Conservation (phyloP, 2,113 vertebrate species). For the Larimichthys polyactis region DNA sequence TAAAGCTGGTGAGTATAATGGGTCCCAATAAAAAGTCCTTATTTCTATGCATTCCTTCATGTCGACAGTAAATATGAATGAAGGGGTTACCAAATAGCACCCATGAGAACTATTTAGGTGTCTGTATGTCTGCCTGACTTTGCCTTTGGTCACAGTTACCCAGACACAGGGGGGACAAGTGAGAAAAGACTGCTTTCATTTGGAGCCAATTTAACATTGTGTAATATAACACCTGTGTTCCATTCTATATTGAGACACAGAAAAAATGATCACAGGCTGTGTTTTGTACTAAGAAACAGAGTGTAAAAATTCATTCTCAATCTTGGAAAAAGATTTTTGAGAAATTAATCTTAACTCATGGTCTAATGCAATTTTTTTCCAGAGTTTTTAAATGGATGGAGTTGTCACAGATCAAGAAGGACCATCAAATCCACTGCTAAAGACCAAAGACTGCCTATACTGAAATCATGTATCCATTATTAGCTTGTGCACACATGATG, state of each 20-base stretch:
- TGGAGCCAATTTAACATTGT: background rate
- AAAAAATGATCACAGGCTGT: background rate
- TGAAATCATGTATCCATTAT: no score
- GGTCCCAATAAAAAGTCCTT: background rate
- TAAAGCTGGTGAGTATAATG: background rate
- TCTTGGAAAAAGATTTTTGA: background rate
- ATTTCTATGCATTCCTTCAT: background rate
- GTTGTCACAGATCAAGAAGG: background rate
- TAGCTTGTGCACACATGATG: no score
- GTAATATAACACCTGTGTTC: background rate
- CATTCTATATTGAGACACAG: slow-evolving; percentile 1
- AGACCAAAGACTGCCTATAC: background rate
- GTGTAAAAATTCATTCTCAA: background rate
- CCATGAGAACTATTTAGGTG: slow-evolving; percentile 6
- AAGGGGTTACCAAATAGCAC: background rate
- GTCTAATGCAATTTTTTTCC: background rate
- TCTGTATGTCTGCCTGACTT: slow-evolving; percentile 6
- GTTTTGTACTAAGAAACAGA: background rate
- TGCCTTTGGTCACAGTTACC: background rate
- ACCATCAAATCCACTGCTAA: background rate
- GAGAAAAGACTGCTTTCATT: slow-evolving; percentile 18
- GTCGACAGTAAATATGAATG: slow-evolving; percentile 7
- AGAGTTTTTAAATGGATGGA: no score
- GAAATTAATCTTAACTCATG: background rate
- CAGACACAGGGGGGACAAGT: background rate